Evolutionary conservation across 2,113 vertebrate species (phyloP).

Genomic region (Halichoeres trimaculatus): DNA sequence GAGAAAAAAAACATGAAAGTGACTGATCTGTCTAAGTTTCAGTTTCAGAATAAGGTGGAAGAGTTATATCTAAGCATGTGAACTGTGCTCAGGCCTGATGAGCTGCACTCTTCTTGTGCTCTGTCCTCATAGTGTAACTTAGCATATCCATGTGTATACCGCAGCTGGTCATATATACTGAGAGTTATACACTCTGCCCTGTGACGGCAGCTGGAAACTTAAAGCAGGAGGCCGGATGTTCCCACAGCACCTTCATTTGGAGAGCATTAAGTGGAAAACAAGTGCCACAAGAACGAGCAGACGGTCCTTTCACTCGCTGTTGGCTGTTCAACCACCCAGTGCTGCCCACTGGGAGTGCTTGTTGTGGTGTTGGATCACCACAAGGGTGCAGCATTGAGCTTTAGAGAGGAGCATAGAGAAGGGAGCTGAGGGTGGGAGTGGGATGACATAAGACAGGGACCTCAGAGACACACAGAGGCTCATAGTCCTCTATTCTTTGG

Average conservation of each 20-base stretch:
- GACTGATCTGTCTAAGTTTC: no score
- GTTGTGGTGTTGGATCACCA: slow-evolving; percentile 23
- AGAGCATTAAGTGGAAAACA: slow-evolving; percentile 32
- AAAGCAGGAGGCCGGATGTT: not conserved
- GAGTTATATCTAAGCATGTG: no score
- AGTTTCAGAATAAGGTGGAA: no score
- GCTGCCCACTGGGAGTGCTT: not conserved
- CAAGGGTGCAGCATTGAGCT: slow-evolving; percentile 65
- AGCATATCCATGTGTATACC: not conserved
- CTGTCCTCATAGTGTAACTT: no score
- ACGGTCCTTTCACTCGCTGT: slow-evolving; percentile 38
- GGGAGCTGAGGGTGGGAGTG: not conserved
- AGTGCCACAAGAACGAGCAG: slow-evolving; percentile 29
- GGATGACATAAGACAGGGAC: not conserved
- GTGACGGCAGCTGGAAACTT: not conserved
- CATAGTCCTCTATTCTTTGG: not conserved
- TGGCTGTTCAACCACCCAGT: slow-evolving; percentile 39
- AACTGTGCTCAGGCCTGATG: no score
- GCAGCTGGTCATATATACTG: not conserved
- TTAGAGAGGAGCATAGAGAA: not conserved
- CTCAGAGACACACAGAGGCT: not conserved
- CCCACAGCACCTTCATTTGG: slow-evolving; percentile 6
- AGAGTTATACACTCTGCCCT: not conserved
- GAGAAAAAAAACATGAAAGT: no score
- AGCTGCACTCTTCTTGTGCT: no score